phyloP scores from a whole-genome alignment of 2,113 vertebrate genomes.

The Hyla sarda region DNA sequence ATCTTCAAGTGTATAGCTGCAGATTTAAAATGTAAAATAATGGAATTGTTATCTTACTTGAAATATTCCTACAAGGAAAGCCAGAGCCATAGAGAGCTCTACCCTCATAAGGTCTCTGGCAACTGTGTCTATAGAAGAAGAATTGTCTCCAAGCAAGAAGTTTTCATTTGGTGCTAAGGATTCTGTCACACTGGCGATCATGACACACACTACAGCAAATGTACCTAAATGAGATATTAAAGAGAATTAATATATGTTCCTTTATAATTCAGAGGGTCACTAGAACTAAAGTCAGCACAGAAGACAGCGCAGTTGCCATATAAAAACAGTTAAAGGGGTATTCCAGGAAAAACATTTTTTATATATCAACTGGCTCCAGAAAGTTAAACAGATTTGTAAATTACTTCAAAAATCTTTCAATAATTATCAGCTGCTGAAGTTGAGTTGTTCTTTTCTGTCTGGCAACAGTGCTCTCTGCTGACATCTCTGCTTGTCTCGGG shows the following conservation, averaged over 20 bases:
- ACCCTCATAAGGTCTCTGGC: constrained; percentile 73
- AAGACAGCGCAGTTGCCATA: neutral
- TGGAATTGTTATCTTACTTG: constrained; percentile 74
- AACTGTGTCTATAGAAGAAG: constrained; percentile 55
- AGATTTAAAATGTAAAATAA: neutral
- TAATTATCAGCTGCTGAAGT: no score
- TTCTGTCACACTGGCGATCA: constrained; percentile 89
- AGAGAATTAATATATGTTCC: no score
- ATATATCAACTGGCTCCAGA: no score
- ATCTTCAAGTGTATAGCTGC: no score
- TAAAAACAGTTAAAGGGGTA: no score
- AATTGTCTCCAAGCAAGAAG: constrained; percentile 69
- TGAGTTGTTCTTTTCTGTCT: no score
- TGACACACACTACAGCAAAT: constrained; percentile 92
- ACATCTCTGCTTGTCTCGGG: no score
- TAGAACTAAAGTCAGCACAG: neutral
- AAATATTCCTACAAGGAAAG: constrained; percentile 84
- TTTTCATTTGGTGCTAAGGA: constrained; percentile 78
- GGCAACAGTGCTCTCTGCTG: no score
- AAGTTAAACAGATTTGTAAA: no score
- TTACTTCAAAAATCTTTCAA: no score
- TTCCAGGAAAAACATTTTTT: no score
- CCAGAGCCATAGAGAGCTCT: constrained; percentile 82
- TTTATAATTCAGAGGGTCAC: neutral
- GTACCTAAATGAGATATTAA: constrained; percentile 77